Evolutionary conservation across 92 coral and sea anemone species (phyloP).

Genomic region (Hydrozoanthus gracilis): DNA sequence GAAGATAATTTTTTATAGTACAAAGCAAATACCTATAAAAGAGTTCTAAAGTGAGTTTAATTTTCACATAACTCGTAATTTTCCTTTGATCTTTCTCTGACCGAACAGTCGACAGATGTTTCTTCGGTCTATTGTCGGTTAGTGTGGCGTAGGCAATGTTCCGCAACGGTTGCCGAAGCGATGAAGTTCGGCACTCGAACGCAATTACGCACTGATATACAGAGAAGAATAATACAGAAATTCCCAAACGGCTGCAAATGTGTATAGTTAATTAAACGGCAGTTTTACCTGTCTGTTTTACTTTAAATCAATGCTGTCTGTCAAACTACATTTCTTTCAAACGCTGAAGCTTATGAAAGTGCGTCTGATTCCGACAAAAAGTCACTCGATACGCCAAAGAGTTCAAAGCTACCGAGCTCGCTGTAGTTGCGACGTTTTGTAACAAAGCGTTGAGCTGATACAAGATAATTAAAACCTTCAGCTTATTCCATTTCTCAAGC

Average conservation of each 20-base stretch:
- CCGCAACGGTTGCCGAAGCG: constrained; percentile 29
- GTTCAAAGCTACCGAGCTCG: not conserved
- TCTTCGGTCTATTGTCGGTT: not conserved
- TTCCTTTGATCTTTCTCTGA: not conserved
- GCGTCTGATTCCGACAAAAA: too few species aligned
- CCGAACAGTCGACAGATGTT: constrained; percentile 29
- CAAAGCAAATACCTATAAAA: not conserved
- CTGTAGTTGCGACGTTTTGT: not conserved
- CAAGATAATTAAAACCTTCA: too few species aligned
- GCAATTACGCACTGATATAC: not conserved
- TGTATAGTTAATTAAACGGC: not conserved
- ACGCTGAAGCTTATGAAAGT: not conserved
- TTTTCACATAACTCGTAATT: not conserved
- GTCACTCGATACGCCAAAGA: too few species aligned
- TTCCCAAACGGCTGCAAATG: not conserved
- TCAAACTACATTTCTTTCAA: too few species aligned
- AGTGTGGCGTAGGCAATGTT: too few species aligned
- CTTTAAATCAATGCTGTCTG: not conserved
- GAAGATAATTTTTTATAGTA: constrained; percentile 10
- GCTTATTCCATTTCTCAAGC: not conserved
- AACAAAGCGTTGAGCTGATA: not conserved
- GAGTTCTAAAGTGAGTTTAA: not conserved
- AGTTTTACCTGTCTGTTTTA: not conserved
- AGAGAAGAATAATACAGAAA: not conserved
- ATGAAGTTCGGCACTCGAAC: not conserved